phyloP scores from a whole-genome alignment of 2,888 invertebrate species.

The Dasysyrphus albostriatus region DNA sequence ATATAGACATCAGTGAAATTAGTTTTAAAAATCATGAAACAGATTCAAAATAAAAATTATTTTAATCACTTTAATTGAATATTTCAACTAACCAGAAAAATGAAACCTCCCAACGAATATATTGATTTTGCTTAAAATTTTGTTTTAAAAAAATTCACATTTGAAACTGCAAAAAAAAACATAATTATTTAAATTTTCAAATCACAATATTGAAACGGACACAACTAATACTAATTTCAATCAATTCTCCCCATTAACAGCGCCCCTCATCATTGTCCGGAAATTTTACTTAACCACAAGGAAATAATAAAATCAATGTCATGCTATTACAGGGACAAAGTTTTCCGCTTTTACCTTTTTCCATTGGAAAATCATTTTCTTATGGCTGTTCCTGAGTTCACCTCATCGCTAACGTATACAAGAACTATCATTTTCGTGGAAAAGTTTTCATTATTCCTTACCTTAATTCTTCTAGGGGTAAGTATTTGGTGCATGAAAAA shows the following conservation, averaged over 20 bases:
- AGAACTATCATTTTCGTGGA: not conserved
- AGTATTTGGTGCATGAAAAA: not conserved
- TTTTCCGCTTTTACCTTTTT: slow-evolving; percentile 52
- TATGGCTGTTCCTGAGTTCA: slow-evolving; percentile 16
- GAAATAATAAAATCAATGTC: slow-evolving; percentile 71
- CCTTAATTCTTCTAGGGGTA: not conserved
- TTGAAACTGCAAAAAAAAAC: not conserved
- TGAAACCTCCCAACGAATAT: not conserved
- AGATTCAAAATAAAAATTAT: too few species aligned
- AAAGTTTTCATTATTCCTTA: not conserved
- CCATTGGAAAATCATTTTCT: slow-evolving; percentile 48
- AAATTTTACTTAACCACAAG: slow-evolving; percentile 69
- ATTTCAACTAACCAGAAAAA: not conserved
- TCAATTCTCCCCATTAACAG: slow-evolving; percentile 55
- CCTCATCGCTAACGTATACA: not conserved
- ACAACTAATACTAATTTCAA: slow-evolving; percentile 20
- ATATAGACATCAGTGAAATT: too few species aligned
- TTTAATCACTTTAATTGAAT: not conserved
- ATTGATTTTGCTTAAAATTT: not conserved
- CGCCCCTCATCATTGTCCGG: slow-evolving; percentile 52
- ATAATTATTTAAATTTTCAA: not conserved
- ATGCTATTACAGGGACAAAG: slow-evolving; percentile 52
- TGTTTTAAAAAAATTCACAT: not conserved
- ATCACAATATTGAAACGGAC: not conserved
- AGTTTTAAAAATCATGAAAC: too few species aligned